Evolutionary conservation across 30 jellyfish, hydroid and myxozoan genomes (phyloP).

Genomic region (Catostylus mosaicus): DNA sequence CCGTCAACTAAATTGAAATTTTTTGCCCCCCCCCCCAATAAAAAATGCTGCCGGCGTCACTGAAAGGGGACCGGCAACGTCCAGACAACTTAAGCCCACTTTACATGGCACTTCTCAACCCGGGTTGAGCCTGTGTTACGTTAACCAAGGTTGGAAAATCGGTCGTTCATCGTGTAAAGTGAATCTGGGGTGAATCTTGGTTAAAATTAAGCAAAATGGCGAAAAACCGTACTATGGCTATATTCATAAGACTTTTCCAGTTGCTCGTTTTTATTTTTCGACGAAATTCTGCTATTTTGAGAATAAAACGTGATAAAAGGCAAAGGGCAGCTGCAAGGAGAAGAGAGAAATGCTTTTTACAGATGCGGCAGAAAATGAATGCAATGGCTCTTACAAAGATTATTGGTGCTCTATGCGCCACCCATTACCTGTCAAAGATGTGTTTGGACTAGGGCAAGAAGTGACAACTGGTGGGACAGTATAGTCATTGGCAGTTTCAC

Average conservation of each 20-base stretch:
- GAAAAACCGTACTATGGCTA: neutral
- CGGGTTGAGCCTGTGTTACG: too few species aligned
- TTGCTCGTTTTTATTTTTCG: neutral
- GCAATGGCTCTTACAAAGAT: neutral
- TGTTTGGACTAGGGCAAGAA: neutral
- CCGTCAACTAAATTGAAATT: too few species aligned
- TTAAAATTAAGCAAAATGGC: neutral
- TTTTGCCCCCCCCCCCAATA: too few species aligned
- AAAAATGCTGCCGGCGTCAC: too few species aligned
- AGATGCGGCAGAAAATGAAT: neutral
- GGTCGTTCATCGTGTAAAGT: too few species aligned
- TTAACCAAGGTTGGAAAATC: too few species aligned
- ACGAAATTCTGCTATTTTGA: too few species aligned
- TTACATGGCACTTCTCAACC: too few species aligned
- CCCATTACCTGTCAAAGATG: neutral
- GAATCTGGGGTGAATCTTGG: neutral
- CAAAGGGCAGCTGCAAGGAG: neutral
- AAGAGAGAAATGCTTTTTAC: neutral
- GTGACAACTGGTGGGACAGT: neutral
- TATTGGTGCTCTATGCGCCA: neutral
- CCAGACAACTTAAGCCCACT: too few species aligned
- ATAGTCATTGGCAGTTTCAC: neutral
- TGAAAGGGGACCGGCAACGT: too few species aligned
- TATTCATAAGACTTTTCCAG: neutral
- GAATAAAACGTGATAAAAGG: neutral